These are phyloP conservation scores for Ophion ventricosus DNA, from an alignment of 2,888 invertebrate species.

Conservation along the genomic window DNA sequence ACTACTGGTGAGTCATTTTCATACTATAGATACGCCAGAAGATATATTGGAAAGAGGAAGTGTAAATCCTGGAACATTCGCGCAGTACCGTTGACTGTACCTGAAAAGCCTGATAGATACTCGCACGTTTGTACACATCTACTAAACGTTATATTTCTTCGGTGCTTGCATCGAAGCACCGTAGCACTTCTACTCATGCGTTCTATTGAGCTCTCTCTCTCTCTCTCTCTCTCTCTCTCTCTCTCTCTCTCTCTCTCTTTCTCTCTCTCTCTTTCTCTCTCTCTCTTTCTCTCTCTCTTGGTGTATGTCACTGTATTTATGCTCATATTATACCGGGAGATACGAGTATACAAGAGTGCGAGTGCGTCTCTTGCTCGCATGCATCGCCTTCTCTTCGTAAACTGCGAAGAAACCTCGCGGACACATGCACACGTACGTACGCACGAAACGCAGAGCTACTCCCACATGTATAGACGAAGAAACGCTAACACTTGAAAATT, in stretches of 20 bases:
- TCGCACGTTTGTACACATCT: constrained; percentile 4
- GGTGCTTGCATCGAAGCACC: constrained; percentile 50
- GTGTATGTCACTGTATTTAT: constrained; percentile 62
- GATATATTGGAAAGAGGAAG: neutral
- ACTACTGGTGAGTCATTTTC: neutral
- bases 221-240: constrained; percentile 3
- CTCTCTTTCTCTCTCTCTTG: constrained; percentile 30
- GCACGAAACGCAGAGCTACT: neutral
- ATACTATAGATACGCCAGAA: neutral
- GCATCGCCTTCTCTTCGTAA: constrained; percentile 24
- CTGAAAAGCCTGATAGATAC: constrained; percentile 11
- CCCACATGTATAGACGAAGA: neutral
- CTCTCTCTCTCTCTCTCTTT: constrained; percentile 35
- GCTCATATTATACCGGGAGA: constrained; percentile 62
- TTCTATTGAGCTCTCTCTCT: constrained; percentile 41
- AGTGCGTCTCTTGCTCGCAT: constrained; percentile 49
- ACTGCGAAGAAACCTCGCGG: constrained; percentile 6
- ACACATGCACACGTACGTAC: neutral
- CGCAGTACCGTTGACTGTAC: neutral
- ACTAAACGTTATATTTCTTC: constrained; percentile 51
- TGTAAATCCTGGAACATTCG: neutral
- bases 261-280: constrained; percentile 9
- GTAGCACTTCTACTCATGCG: constrained; percentile 43
- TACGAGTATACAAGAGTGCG: constrained; percentile 56
- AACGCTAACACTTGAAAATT: constrained; percentile 26